Base-by-base conservation (phyloP, 2,113 vertebrate genomes). In the Rynchops niger region DNA sequence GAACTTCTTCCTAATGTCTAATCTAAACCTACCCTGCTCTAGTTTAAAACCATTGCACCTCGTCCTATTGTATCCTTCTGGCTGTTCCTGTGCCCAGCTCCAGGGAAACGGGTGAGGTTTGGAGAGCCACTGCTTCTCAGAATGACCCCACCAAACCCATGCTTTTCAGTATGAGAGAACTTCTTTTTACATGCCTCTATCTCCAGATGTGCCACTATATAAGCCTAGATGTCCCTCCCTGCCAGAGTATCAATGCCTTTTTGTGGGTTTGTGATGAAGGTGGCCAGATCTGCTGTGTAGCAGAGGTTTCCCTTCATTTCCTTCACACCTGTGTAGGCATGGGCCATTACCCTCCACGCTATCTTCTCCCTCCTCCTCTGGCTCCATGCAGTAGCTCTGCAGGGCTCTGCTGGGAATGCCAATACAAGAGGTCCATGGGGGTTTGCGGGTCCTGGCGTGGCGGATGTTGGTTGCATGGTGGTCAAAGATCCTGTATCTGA, bases 401-500 rank as follows among this genome's bases (percentile, higher is more conserved):
- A 66, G 34, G 27, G 12, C 3, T 1, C 14, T 5, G 0, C n/a
- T 40, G 36, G 47, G 17, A 50, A 50, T 72, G 42, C 19, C 1
- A 1, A 4, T n/a, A 34, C 20, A 12, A 32, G 58, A 53, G 32
- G 30, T 67, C 49, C 38, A 4, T 1, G 2, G 22, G 5, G 2
- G 4, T 3, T 2, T 2, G 55, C 59, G 70, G 43, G 38, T 62
- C 34, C 50, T 78, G 63, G 45, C 1, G 0, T 27, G 15, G 69
- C 61, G 34, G 8, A 14, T 2, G 2, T 8, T 74, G 59, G 45
- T 19, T 62, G 11, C 6, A 7, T 16, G 26, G 14, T n/a, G 26
- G 4, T 9, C 0, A 0, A 53, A 61, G 67, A 40, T 42, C 17
- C 40, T 2, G 1, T 5, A 36, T 40, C 63, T 84, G 34, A 15